A percentile compares a stretch with the other conserved stretches of the same genome.
Evolutionary conservation across 2,888 invertebrate species (phyloP).

Genomic region (Mythimna loreyi): DNA sequence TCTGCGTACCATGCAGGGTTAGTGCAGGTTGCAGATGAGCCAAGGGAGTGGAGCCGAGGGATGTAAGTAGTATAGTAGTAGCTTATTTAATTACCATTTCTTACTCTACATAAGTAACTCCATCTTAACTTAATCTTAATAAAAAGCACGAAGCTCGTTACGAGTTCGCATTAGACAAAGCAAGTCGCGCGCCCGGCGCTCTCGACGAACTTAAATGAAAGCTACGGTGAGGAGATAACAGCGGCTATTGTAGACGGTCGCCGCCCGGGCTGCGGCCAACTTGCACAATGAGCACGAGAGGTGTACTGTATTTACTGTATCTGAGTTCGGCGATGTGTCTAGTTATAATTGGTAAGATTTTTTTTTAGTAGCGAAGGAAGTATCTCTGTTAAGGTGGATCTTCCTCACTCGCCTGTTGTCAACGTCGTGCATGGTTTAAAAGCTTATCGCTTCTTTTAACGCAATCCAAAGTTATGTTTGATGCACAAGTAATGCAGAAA

Average conservation of each 20-base stretch:
- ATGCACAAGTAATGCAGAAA: no score
- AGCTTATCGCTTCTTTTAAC: no score
- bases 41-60: neutral
- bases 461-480: no score
- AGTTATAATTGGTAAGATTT: constrained; percentile 4
- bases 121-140: constrained; percentile 24
- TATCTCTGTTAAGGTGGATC: no score
- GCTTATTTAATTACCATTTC: neutral
- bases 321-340: constrained; percentile 25
- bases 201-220: constrained; percentile 65
- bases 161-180: constrained; percentile 56
- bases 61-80: neutral
- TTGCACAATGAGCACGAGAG: constrained; percentile 41
- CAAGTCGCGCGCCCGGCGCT: constrained; percentile 33
- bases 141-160: constrained; percentile 28
- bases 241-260: constrained; percentile 56
- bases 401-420: no score
- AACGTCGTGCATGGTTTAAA: no score
- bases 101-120: neutral
- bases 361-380: no score
- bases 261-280: constrained; percentile 39
- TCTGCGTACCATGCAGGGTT: no score
- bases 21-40: no score
- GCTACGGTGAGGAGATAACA: constrained; percentile 61
- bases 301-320: constrained; percentile 34